phyloP scores from a whole-genome alignment of 2,888 invertebrate species.

The Cantharis rustica region DNA sequence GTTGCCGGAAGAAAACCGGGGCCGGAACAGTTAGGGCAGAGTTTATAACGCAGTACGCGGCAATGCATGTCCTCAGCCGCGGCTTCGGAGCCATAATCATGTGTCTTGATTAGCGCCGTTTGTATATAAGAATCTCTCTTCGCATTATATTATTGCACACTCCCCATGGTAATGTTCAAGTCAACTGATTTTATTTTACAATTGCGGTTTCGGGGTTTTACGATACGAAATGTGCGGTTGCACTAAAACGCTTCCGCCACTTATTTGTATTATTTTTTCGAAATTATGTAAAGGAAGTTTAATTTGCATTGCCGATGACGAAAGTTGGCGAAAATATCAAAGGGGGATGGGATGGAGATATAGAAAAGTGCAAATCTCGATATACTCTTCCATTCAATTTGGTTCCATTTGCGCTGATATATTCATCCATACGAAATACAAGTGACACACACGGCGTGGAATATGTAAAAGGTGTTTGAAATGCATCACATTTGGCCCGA shows the following conservation, averaged over 20 bases:
- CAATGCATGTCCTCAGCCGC: conserved; percentile 48
- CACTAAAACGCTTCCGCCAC: not conserved
- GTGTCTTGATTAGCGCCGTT: conserved; percentile 58
- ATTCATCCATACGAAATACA: conserved; percentile 49
- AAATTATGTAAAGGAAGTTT: conserved; percentile 3
- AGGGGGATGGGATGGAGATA: conserved; percentile 10
- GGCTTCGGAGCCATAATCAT: conserved; percentile 54
- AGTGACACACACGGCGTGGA: conserved; percentile 43
- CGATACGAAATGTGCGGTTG: not conserved
- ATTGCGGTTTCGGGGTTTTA: conserved; percentile 25
- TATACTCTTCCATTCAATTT: conserved; percentile 40
- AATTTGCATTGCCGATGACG: conserved; percentile 8
- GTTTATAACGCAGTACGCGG: conserved; percentile 48
- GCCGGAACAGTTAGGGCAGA: conserved; percentile 41
- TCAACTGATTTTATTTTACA: conserved; percentile 38
- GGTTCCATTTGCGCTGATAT: conserved; percentile 44
- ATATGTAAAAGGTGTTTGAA: conserved; percentile 54
- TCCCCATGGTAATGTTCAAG: conserved; percentile 36
- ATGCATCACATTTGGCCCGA: conserved; percentile 56
- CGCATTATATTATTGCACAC: conserved; percentile 47
- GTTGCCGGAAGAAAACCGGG: conserved; percentile 27
- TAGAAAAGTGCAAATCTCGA: conserved; percentile 27
- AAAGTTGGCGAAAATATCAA: not conserved
- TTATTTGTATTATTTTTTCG: not conserved
- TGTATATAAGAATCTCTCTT: conserved; percentile 54